Evolutionary conservation across 2,113 vertebrate genomes (phyloP).

Genomic region (Oncorhynchus tshawytscha): DNA sequence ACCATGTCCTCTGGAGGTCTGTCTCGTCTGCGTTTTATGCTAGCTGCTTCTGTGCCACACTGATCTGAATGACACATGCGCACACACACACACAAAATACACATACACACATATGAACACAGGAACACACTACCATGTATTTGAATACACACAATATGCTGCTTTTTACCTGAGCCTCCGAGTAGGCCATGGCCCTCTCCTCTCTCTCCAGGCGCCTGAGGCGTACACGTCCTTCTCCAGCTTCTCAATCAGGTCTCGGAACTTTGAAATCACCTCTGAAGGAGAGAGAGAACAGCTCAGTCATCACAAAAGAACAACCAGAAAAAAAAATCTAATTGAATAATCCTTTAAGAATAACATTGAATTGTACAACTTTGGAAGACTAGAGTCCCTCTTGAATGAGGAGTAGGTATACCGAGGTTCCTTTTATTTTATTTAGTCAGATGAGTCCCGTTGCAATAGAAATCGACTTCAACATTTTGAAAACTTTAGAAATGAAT

Average conservation of each 20-base stretch:
- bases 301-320: no score
- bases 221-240: constrained; percentile 91
- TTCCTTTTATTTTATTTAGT: no score
- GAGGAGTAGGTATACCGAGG: no score
- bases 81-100: background rate
- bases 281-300: background rate
- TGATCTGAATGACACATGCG: constrained; percentile 74
- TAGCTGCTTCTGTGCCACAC: constrained; percentile 83
- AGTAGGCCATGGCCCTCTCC: constrained; percentile 86
- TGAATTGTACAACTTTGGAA: no score
- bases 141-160: constrained; percentile 3
- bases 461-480: no score
- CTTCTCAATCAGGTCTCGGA: constrained; percentile 90
- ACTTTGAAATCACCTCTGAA: constrained; percentile 91
- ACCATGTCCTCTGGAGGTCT: constrained; percentile 84
- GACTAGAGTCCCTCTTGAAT: no score
- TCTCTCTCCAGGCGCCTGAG: constrained; percentile 86
- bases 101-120: background rate
- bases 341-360: no score
- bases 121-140: no score
- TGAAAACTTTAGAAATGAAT: no score
- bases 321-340: no score
- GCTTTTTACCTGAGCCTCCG: constrained; percentile 64
- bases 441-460: no score
- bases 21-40: constrained; percentile 47